A percentile compares a stretch with the other conserved stretches of the same genome.
Evolutionary conservation across 2,113 vertebrate genomes (phyloP).

Genomic region (Macrotus californicus): DNA sequence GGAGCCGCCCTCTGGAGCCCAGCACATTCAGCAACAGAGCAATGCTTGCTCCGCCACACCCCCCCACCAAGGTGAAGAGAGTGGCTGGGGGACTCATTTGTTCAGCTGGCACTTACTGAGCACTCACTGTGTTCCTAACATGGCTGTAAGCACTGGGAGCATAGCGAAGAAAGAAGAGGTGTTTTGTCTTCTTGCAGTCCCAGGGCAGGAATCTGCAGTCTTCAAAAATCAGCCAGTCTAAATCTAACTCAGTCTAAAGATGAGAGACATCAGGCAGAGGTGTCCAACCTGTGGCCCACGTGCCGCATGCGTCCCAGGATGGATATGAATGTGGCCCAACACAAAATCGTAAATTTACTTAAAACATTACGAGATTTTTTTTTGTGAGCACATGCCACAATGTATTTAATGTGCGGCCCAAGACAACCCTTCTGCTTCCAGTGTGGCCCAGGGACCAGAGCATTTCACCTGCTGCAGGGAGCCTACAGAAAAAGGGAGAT

Average conservation of each 20-base stretch:
- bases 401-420: no score
- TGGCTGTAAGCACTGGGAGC: neutral
- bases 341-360: no score
- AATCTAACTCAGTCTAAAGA: neutral
- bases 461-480: neutral
- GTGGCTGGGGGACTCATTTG: neutral
- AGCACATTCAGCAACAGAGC: neutral
- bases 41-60: neutral
- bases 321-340: no score
- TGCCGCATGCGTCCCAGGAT: no score
- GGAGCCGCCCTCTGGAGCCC: neutral
- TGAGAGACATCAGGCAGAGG: neutral
- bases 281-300: no score
- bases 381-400: no score
- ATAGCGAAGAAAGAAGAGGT: neutral
- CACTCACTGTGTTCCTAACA: neutral
- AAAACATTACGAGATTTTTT: no score
- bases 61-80: neutral
- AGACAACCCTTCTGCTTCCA: no score
- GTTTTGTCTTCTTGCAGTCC: neutral
- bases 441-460: neutral
- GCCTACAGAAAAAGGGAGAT: neutral
- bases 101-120: neutral
- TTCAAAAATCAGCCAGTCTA: neutral
- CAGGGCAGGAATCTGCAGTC: neutral